phyloP scores from a whole-genome alignment of 2,888 invertebrate species.

The Nomada goodeniana region DNA sequence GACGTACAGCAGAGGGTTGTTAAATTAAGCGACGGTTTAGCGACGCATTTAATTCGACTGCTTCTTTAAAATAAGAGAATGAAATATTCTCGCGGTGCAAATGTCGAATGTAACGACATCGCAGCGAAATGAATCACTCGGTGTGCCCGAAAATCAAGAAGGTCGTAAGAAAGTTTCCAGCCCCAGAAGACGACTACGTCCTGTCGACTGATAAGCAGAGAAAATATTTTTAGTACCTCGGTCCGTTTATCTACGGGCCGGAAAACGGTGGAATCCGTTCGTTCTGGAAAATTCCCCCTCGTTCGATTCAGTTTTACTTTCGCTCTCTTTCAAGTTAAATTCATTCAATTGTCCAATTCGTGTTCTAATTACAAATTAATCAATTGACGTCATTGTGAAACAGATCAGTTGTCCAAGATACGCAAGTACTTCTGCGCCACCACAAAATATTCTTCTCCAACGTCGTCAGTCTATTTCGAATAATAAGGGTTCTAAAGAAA shows the following conservation, averaged over 20 bases:
- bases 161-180: not conserved
- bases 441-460: too few species aligned
- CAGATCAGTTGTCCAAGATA: too few species aligned
- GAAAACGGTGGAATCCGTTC: conserved; percentile 43
- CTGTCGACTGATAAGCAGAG: conserved; percentile 68
- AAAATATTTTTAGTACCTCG: conserved; percentile 74
- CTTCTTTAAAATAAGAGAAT: not conserved
- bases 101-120: not conserved
- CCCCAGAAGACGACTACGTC: too few species aligned
- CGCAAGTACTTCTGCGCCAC: too few species aligned
- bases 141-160: not conserved
- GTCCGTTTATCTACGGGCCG: conserved; percentile 62
- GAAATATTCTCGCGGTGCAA: not conserved
- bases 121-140: not conserved
- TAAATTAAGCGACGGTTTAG: too few species aligned
- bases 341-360: too few species aligned
- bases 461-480: too few species aligned
- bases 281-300: conserved; percentile 3
- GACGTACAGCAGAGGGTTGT: too few species aligned
- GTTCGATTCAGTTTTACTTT: not conserved
- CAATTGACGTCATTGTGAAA: too few species aligned
- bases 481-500: too few species aligned
- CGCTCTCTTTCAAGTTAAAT: not conserved
- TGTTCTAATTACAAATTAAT: not conserved
- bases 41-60: too few species aligned